These are phyloP conservation scores for Chaetoderma sp. DNA, from an alignment of 2,888 invertebrate species.

Conservation along the genomic window DNA sequence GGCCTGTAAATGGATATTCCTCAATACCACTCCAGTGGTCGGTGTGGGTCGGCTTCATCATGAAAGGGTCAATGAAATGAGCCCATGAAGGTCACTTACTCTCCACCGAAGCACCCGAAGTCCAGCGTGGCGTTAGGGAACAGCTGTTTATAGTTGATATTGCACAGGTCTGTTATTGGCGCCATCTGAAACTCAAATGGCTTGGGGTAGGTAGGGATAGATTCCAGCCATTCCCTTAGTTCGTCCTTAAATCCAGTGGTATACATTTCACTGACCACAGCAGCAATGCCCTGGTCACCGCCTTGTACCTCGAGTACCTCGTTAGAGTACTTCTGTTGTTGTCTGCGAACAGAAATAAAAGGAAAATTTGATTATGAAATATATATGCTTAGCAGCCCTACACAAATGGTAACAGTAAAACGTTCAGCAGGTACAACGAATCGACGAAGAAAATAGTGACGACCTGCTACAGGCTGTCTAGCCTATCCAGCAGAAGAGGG, in stretches of 20 bases:
- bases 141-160: constrained; percentile 25
- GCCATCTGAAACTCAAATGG: constrained; percentile 28
- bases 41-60: too few relatives aligned
- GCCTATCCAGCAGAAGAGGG: too few relatives aligned
- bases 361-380: neutral
- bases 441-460: too few relatives aligned
- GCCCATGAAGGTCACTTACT: neutral
- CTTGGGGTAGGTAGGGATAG: constrained; percentile 24
- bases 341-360: neutral
- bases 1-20: too few relatives aligned
- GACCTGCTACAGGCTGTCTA: too few relatives aligned
- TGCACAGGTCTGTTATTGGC: constrained; percentile 23
- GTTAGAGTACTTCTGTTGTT: constrained; percentile 11
- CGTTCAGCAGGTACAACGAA: too few relatives aligned
- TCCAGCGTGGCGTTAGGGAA: constrained; percentile 10
- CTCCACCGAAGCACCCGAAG: constrained; percentile 15
- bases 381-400: too few relatives aligned
- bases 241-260: constrained; percentile 18
- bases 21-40: too few relatives aligned
- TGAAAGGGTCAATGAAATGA: too few relatives aligned
- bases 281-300: constrained; percentile 23
- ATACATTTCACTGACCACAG: constrained; percentile 20
- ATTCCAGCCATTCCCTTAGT: constrained; percentile 23
- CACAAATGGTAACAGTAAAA: too few relatives aligned
- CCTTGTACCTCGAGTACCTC: constrained; percentile 25